Base-by-base conservation (phyloP, 1,140 invertebrate genomes). In the Zaprionus lachaisei region DNA sequence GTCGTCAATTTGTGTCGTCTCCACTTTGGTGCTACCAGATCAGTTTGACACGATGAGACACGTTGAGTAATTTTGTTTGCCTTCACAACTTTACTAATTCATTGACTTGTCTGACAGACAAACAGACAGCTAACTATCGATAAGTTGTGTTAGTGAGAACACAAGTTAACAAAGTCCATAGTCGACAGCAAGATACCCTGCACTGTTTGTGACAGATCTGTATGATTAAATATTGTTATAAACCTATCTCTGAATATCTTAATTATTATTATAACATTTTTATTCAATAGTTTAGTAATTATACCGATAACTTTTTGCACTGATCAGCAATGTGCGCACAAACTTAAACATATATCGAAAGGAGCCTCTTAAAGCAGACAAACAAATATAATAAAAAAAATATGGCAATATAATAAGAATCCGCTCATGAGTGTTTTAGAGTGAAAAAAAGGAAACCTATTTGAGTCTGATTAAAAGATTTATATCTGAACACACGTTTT, bases 301-400 rank as follows among this genome's bases (percentile, higher is more conserved):
- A 31, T 31, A 31, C 26, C 6, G 7, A 28, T 28, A 7, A 1
- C 7, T 7, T 37, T 37, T 12, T 37, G 4, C 34, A 14, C 34
- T 37, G 34, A 12, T 44, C n/a, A 7, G 5, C 6, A 7, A 44
- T 7, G 2, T 7, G 6, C 9, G n/a, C n/a, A 44, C 7, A 17
- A 47, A 47, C 41, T 47, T 47, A 47, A 17, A 17, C n/a, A 14
- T 17, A 22, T 17, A 51, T 51, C 9, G 31, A 67, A 72, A 57
- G 34, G 69, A 74, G 71, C 68, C 81, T 65, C 66, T 57, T 57
- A 63, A 72, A 77, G 84, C 81, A 81, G 78, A 79, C 85, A 89
- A 87, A 87, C 84, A 87, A 87, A 87, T 90, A 89, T 89, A 87
- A 87, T 87, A 89, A 87, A 84, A 84, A 86, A 89, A 84, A 76